Percentiles rank a stretch among this genome's conserved stretches.
phyloP scores from a whole-genome alignment of 2,113 vertebrate genomes.

The Hippocampus comes region DNA sequence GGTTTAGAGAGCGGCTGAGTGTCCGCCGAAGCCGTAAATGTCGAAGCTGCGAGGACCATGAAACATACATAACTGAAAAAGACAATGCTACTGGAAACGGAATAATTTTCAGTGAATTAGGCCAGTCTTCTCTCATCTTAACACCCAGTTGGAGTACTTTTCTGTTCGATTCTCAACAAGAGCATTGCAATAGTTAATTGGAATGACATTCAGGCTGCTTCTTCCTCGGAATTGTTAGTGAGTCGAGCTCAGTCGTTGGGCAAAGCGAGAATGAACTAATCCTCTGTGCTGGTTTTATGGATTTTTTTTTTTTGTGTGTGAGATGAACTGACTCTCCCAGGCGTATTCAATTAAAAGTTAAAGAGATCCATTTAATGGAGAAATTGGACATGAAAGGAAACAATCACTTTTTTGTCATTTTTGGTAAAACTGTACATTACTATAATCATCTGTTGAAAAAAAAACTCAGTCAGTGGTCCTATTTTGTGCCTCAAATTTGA shows the following conservation, averaged over 20 bases:
- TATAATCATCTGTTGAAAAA: not conserved
- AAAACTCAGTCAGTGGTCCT: not conserved
- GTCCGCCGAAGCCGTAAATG: not conserved
- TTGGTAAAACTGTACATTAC: no score
- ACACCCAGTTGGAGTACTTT: conserved; percentile 14
- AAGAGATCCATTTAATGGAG: not conserved
- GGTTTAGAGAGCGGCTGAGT: not conserved
- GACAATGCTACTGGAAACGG: not conserved
- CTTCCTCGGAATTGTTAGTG: conserved; percentile 22
- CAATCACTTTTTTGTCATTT: not conserved
- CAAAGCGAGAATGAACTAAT: conserved; percentile 31
- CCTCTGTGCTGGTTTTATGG: conserved; percentile 35
- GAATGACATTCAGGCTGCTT: conserved; percentile 16
- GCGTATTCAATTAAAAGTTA: not conserved
- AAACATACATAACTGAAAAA: not conserved
- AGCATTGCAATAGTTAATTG: conserved; percentile 24
- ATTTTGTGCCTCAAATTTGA: not conserved
- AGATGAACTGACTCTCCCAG: not conserved
- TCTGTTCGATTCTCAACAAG: not conserved
- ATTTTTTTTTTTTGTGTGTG: not conserved
- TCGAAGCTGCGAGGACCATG: conserved; percentile 11
- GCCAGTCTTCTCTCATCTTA: not conserved
- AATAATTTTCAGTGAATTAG: conserved; percentile 12
- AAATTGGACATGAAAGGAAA: not conserved
- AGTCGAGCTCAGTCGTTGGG: conserved; percentile 34